Percentiles rank a stretch among this genome's conserved stretches.
These are phyloP conservation scores for Standfussiana lucernea DNA, from an alignment of 2,888 invertebrate genomes.

Conservation along the genomic window DNA sequence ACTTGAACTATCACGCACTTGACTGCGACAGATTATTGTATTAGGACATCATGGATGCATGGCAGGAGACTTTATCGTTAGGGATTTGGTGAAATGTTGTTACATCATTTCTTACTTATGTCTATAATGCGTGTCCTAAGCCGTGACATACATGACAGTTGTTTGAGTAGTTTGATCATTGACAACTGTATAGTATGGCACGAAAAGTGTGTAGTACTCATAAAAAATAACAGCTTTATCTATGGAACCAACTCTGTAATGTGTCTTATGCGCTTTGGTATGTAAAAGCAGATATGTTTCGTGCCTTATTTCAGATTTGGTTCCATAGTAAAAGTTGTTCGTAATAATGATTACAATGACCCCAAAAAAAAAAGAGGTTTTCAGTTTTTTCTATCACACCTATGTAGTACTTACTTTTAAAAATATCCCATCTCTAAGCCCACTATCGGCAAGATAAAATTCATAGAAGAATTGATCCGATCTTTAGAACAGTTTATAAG, in stretches of 20 bases:
- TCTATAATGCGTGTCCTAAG: neutral
- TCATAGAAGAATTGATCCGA: slow-evolving; percentile 21
- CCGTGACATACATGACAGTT: neutral
- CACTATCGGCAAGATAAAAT: slow-evolving; percentile 1
- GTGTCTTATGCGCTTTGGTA: neutral
- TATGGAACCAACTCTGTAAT: neutral
- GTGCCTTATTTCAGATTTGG: neutral
- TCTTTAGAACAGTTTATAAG: slow-evolving; percentile 15
- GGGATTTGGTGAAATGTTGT: slow-evolving; percentile 9
- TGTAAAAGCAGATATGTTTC: neutral
- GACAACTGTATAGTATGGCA: neutral
- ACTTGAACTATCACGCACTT: slow-evolving; percentile 47
- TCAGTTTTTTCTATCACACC: no score
- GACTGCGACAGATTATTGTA: slow-evolving; percentile 37
- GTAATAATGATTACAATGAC: neutral
- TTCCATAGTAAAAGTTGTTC: neutral
- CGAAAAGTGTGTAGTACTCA: no score
- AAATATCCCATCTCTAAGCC: neutral
- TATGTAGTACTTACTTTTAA: no score
- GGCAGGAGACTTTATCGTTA: slow-evolving; percentile 25
- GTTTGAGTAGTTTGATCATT: neutral
- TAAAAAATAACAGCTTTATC: neutral
- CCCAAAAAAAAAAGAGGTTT: neutral
- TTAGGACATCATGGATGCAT: slow-evolving; percentile 31
- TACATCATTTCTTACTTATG: neutral